Evolutionary conservation across 2,888 invertebrate genomes (phyloP).

Genomic region (Eumacrocentrus americanus): DNA sequence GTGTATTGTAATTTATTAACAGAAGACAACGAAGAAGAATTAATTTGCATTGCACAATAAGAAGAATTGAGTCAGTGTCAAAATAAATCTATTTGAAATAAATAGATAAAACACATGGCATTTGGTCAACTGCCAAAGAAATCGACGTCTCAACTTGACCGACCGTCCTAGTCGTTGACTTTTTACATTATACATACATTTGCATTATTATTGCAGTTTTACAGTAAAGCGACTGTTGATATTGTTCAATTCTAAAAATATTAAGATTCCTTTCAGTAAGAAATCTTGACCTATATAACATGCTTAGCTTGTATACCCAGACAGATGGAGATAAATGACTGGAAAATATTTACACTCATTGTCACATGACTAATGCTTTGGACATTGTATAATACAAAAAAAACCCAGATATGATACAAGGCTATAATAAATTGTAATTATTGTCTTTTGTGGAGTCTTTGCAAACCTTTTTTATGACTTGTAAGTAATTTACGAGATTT

Average conservation of each 20-base stretch:
- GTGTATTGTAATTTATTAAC: too few species aligned
- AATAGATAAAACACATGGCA: background rate
- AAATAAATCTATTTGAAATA: slow-evolving; percentile 3
- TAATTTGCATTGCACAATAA: background rate
- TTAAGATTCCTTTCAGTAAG: background rate
- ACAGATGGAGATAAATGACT: background rate
- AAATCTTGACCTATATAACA: background rate
- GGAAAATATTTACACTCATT: background rate
- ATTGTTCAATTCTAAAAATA: too few species aligned
- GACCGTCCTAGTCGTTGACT: too few species aligned
- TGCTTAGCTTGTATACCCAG: background rate
- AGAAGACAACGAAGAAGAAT: too few species aligned
- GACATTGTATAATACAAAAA: background rate
- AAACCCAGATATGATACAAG: background rate
- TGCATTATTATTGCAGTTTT: too few species aligned
- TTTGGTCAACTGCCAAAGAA: slow-evolving; percentile 12
- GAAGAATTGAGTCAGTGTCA: background rate
- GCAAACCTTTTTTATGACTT: background rate
- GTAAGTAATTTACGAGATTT: slow-evolving; percentile 8
- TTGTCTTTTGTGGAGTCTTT: too few species aligned
- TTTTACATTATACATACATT: too few species aligned
- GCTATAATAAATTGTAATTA: background rate
- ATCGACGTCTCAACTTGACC: slow-evolving; percentile 10
- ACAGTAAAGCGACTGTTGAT: too few species aligned
- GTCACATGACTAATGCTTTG: background rate